Conservation (phyloP, 2,888 invertebrate species). For the Notodonta ziczac region DNA sequence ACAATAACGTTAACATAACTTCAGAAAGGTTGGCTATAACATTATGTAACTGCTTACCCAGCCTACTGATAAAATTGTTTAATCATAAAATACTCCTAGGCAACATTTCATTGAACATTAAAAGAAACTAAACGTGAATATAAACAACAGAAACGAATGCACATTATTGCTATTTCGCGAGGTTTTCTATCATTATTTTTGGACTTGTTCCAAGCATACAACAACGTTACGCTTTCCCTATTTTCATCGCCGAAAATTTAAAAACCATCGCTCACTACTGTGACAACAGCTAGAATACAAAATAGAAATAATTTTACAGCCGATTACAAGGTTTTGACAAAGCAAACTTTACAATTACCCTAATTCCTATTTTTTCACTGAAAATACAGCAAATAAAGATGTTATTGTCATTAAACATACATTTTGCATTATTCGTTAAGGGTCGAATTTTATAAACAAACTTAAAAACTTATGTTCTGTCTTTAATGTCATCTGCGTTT, state of each 20-base stretch:
- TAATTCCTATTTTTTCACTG: background rate
- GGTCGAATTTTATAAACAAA: conserved; percentile 33
- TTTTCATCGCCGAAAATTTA: conserved; percentile 83
- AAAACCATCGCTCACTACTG: conserved; percentile 82
- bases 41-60: background rate
- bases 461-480: conserved; percentile 50
- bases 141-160: conserved; percentile 51
- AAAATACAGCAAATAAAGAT: background rate
- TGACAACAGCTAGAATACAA: conserved; percentile 81
- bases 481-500: conserved; percentile 45
- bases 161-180: conserved; percentile 67
- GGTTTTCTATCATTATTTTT: conserved; percentile 78
- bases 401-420: background rate
- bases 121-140: conserved; percentile 33
- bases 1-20: too few species aligned
- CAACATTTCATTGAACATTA: conserved; percentile 37
- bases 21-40: too few species aligned
- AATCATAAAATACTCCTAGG: conserved; percentile 18
- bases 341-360: conserved; percentile 13
- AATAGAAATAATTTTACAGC: conserved; percentile 80
- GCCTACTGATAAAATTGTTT: conserved; percentile 15
- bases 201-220: conserved; percentile 76
- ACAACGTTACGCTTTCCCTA: conserved; percentile 81
- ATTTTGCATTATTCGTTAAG: conserved; percentile 14
- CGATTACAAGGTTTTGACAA: conserved; percentile 69